These are phyloP conservation scores for Lutjanus campechanus DNA, from an alignment of 2,797 vertebrate genomes.

Conservation along the genomic window DNA sequence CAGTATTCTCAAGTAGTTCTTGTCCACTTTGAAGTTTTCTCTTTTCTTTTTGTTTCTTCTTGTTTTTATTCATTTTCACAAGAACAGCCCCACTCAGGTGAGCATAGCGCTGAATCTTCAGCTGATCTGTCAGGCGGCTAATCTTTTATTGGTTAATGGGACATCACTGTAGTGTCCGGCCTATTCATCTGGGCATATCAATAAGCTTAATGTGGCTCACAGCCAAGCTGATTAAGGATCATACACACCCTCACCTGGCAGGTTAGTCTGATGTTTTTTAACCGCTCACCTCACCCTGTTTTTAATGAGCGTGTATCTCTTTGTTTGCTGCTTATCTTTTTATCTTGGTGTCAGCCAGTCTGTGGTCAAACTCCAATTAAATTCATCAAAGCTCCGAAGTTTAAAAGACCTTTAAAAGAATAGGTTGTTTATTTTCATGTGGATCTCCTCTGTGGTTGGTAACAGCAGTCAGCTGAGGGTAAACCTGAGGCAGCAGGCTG, in stretches of 20 bases:
- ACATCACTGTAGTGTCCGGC: background rate
- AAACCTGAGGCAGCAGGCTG: constrained; percentile 13
- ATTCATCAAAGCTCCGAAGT: background rate
- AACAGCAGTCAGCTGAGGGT: background rate
- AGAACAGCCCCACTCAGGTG: no score
- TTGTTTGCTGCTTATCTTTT: constrained; percentile 37
- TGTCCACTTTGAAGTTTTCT: background rate
- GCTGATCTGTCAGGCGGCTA: no score
- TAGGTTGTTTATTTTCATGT: background rate
- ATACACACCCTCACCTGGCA: constrained; percentile 28
- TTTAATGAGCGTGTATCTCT: constrained; percentile 23
- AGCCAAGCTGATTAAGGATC: constrained; percentile 19
- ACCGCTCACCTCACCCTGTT: background rate
- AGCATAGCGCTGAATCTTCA: no score
- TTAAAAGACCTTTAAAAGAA: background rate
- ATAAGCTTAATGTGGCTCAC: background rate
- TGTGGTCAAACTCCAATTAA: constrained; percentile 7
- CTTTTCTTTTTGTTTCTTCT: background rate
- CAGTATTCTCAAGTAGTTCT: background rate
- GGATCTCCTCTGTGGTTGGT: constrained; percentile 9
- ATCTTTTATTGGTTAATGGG: background rate
- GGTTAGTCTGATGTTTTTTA: background rate
- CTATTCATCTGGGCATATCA: no score
- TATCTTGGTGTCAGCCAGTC: constrained; percentile 31
- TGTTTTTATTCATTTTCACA: background rate